These are phyloP conservation scores for Eucidaris tribuloides DNA, from an alignment of 35 echinoderm and acorn worm species.

Conservation along the genomic window DNA sequence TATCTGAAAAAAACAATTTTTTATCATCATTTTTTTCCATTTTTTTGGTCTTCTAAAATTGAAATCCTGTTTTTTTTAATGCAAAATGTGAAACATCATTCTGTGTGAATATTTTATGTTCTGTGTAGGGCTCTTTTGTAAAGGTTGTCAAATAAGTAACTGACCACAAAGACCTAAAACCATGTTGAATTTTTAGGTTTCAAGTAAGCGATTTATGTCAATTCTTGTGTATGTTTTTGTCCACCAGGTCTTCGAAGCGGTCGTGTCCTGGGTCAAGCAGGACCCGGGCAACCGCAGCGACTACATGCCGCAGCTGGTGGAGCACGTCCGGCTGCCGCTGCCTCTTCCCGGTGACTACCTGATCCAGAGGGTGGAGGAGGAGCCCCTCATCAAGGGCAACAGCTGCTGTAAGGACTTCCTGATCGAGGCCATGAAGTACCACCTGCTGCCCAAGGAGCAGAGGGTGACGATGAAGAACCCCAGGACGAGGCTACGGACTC, in stretches of 20 bases:
- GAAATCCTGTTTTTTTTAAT: too few relatives aligned
- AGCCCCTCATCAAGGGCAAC: slow-evolving; percentile 75
- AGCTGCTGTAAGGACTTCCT: slow-evolving; percentile 90
- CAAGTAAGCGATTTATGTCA: too few relatives aligned
- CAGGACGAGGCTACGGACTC: slow-evolving; percentile 77
- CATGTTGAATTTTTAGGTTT: too few relatives aligned
- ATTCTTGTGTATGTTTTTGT: too few relatives aligned
- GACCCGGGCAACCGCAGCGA: slow-evolving; percentile 71
- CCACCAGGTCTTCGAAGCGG: slow-evolving; percentile 93
- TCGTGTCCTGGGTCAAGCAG: slow-evolving; percentile 84
- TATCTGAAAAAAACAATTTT: too few relatives aligned
- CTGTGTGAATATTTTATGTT: too few relatives aligned
- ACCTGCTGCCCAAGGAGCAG: slow-evolving; percentile 91
- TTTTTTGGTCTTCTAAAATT: too few relatives aligned
- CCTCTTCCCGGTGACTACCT: slow-evolving; percentile 85
- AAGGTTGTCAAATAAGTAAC: too few relatives aligned
- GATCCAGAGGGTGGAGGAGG: slow-evolving; percentile 86
- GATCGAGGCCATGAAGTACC: slow-evolving; percentile 96
- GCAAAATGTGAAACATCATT: too few relatives aligned
- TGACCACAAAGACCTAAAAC: too few relatives aligned
- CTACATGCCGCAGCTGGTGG: slow-evolving; percentile 85
- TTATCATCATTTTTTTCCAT: too few relatives aligned
- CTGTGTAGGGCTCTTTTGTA: too few relatives aligned
- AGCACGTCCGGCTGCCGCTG: slow-evolving; percentile 87
- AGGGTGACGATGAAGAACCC: slow-evolving; percentile 73